phyloP scores from a whole-genome alignment of 2,888 invertebrate genomes.

The Zaprionus obscuricornis region DNA sequence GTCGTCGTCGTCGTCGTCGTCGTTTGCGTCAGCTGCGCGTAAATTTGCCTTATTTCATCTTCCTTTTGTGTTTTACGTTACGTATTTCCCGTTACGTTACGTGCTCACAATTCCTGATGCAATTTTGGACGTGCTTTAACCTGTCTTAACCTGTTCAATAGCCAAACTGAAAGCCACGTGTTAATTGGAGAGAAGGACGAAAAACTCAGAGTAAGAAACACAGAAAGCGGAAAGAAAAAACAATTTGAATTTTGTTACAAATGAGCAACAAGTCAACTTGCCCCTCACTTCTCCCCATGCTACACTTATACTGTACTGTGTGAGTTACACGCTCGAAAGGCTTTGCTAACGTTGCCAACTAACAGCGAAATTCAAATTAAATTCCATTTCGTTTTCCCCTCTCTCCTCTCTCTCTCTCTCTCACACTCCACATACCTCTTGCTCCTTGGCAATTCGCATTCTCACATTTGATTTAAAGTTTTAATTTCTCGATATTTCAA shows the following conservation, averaged over 20 bases:
- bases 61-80: constrained; percentile 47
- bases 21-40: constrained; percentile 32
- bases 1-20: no score
- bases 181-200: constrained; percentile 27
- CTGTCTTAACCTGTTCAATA: constrained; percentile 18
- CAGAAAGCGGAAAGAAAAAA: neutral
- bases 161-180: constrained; percentile 40
- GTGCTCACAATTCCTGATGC: constrained; percentile 62
- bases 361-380: no score
- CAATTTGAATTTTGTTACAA: no score
- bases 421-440: neutral
- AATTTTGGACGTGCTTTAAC: constrained; percentile 37
- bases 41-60: constrained; percentile 62
- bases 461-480: constrained; percentile 40
- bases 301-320: no score
- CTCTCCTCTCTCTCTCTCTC: neutral
- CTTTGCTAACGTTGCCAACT: no score
- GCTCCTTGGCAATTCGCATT: neutral
- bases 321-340: no score
- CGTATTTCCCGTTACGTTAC: no score
- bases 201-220: neutral
- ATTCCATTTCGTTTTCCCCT: no score
- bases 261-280: neutral
- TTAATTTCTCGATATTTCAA: constrained; percentile 19
- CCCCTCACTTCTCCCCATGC: neutral